Percentiles rank a stretch among this genome's conserved stretches.
These are phyloP conservation scores for Archocentrus centrarchus DNA, from an alignment of 2,113 vertebrate genomes.

Conservation along the genomic window DNA sequence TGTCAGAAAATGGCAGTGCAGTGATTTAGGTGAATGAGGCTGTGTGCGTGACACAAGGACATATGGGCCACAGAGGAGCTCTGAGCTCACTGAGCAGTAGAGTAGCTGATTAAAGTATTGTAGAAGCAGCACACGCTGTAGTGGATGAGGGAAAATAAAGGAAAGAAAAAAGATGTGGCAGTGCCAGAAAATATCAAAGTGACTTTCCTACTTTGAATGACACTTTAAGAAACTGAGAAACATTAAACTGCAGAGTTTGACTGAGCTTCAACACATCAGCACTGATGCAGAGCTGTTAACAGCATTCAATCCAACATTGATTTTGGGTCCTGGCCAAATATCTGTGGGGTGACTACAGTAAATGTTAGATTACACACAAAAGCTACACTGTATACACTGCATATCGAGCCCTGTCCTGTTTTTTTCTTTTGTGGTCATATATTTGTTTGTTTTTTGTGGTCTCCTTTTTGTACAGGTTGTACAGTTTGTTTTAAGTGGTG, in stretches of 20 bases:
- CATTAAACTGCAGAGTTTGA: constrained; percentile 4
- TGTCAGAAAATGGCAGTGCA: constrained; percentile 48
- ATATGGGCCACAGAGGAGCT: constrained; percentile 52
- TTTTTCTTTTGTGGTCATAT: neutral
- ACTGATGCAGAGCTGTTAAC: constrained; percentile 28
- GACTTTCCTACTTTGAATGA: constrained; percentile 18
- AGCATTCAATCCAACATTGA: constrained; percentile 25
- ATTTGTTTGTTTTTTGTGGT: neutral
- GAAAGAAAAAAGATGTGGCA: neutral
- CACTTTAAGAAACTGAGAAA: neutral
- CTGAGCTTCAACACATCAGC: neutral
- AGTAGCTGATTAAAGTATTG: constrained; percentile 59
- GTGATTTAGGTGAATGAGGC: constrained; percentile 22
- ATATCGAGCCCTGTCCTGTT: neutral
- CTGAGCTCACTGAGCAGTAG: constrained; percentile 56
- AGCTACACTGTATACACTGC: neutral
- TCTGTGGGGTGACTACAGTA: neutral
- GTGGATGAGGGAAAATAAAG: constrained; percentile 16
- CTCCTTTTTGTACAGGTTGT: neutral
- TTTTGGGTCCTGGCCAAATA: constrained; percentile 25
- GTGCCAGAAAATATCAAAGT: constrained; percentile 21
- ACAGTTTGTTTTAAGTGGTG: neutral
- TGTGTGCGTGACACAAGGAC: constrained; percentile 37
- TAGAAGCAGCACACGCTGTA: constrained; percentile 15
- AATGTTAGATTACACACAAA: constrained; percentile 32